These are phyloP conservation scores for Acropternis orthonyx DNA, from an alignment of 2,797 vertebrate genomes.

Conservation along the genomic window DNA sequence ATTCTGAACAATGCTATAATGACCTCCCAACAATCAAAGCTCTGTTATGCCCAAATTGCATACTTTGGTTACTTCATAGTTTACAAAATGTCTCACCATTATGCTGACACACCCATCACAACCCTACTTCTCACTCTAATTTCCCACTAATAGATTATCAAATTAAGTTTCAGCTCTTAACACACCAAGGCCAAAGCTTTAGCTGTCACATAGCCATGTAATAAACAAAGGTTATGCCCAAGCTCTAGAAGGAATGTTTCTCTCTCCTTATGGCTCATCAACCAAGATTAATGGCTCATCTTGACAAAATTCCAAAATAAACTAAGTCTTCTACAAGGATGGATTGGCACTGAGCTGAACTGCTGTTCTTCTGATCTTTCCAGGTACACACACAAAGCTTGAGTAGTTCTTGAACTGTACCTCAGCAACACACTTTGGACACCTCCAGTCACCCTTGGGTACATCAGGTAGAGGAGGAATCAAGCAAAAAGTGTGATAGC, in stretches of 20 bases:
- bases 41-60: background rate
- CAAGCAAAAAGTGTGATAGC: slow-evolving; percentile 98
- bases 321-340: background rate
- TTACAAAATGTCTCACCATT: background rate
- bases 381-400: background rate
- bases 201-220: background rate
- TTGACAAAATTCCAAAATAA: background rate
- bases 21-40: background rate
- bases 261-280: background rate
- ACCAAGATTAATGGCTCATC: background rate
- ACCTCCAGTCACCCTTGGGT: slow-evolving; percentile 97
- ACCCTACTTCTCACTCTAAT: background rate
- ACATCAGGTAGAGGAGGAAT: slow-evolving; percentile 96
- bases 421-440: slow-evolving; percentile 97
- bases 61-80: background rate
- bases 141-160: background rate
- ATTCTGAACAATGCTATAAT: background rate
- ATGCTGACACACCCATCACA: background rate
- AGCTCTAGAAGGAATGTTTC: background rate
- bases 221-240: background rate
- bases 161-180: background rate
- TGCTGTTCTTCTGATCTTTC: background rate
- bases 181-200: background rate
- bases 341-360: background rate
- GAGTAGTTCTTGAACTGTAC: slow-evolving; percentile 68